Conservation (phyloP, 2,113 vertebrate species). For the Phrynocephalus versicolor region DNA sequence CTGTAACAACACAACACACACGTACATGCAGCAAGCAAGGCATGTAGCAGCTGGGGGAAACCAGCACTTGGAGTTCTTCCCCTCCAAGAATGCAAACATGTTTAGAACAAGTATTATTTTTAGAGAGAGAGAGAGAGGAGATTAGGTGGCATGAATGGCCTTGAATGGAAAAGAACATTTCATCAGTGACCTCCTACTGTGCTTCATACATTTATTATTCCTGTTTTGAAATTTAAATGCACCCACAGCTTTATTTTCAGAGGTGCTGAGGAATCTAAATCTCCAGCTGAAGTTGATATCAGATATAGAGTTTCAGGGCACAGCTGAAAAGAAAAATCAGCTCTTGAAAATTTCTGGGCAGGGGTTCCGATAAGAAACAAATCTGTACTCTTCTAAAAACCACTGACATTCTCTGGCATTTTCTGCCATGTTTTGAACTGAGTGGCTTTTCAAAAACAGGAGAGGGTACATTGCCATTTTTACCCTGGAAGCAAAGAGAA, state of each 20-base stretch:
- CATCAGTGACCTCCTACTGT: slow-evolving; percentile 15
- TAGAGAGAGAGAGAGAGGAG: slow-evolving; percentile 26
- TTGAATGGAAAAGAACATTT: slow-evolving; percentile 41
- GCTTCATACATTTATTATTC: slow-evolving; percentile 28
- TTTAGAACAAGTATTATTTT: slow-evolving; percentile 46
- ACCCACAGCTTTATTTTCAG: slow-evolving; percentile 41
- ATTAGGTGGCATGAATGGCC: slow-evolving; percentile 36
- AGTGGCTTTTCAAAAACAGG: not conserved
- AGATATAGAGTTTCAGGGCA: not conserved
- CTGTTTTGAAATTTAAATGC: slow-evolving; percentile 37
- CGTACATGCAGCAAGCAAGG: no score
- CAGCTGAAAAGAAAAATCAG: slow-evolving; percentile 5
- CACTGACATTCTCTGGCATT: not conserved
- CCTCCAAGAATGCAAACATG: slow-evolving; percentile 41
- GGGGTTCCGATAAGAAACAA: not conserved
- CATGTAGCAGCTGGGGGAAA: slow-evolving; percentile 34
- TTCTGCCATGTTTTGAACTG: not conserved
- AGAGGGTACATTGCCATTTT: not conserved
- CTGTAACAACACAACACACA: no score
- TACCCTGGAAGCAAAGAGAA: not conserved
- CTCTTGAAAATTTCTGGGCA: not conserved
- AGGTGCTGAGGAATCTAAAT: slow-evolving; percentile 17
- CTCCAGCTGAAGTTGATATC: slow-evolving; percentile 11
- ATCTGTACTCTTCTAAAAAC: slow-evolving; percentile 3
- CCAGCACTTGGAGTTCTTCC: slow-evolving; percentile 35